Evolutionary conservation across 2,797 vertebrate genomes (phyloP).

Genomic region (Crax fasciolata): DNA sequence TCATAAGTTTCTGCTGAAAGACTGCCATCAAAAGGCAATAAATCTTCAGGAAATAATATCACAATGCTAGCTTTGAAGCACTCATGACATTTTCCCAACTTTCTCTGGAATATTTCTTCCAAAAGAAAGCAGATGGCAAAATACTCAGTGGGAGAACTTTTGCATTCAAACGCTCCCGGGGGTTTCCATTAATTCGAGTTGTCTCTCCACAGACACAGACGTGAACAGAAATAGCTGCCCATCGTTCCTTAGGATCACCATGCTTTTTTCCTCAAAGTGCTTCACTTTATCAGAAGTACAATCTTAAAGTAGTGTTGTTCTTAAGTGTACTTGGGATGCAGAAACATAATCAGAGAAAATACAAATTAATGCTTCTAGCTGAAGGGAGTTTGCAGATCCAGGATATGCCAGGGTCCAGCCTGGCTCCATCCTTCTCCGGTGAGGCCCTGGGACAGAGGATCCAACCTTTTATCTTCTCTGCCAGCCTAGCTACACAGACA

Average conservation of each 20-base stretch:
- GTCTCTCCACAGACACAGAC: conserved; percentile 24
- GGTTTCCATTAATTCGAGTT: not conserved
- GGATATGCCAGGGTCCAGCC: not conserved
- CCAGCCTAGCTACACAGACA: not conserved
- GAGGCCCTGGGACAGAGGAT: not conserved
- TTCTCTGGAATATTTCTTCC: conserved; percentile 60
- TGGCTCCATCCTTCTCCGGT: not conserved
- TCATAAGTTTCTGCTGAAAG: conserved; percentile 71
- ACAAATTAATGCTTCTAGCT: not conserved
- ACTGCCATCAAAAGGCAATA: conserved; percentile 73
- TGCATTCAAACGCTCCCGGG: conserved; percentile 5
- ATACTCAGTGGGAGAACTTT: conserved; percentile 52
- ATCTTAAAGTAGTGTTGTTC: not conserved
- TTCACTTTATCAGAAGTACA: not conserved
- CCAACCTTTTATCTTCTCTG: not conserved
- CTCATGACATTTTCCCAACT: conserved; percentile 63
- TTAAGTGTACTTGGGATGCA: not conserved
- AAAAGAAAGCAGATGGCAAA: conserved; percentile 70
- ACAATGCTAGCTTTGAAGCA: conserved; percentile 41
- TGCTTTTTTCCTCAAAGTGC: not conserved
- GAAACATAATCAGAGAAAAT: not conserved
- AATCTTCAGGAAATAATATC: conserved; percentile 71
- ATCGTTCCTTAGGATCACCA: not conserved
- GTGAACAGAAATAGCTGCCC: conserved; percentile 20
- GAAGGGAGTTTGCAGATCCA: not conserved